Conservation (phyloP, 2,113 vertebrate species). For the Xenotilapia caudafasciata region DNA sequence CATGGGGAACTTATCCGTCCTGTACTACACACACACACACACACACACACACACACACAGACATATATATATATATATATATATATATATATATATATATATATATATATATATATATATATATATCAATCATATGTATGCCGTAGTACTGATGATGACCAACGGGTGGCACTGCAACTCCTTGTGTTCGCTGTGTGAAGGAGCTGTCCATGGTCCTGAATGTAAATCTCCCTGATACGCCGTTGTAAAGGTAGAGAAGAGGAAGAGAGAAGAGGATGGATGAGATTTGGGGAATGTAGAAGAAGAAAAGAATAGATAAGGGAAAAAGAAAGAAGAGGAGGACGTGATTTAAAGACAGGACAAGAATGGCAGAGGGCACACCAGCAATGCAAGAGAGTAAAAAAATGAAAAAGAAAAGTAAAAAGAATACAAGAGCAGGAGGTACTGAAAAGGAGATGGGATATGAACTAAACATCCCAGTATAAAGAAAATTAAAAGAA, state of each 20-base stretch:
- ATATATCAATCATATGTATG: background rate
- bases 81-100: too few species aligned
- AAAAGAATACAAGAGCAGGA: background rate
- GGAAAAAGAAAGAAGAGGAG: background rate
- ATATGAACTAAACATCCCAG: background rate
- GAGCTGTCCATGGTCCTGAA: constrained; percentile 55
- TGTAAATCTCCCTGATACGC: constrained; percentile 29
- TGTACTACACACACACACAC: background rate
- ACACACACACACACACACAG: too few species aligned
- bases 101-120: background rate
- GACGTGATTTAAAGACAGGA: background rate
- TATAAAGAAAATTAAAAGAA: background rate
- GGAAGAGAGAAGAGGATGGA: constrained; percentile 1
- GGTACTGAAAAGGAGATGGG: background rate
- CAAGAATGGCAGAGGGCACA: background rate
- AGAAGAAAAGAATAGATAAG: background rate
- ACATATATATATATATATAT: too few species aligned
- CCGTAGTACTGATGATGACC: background rate
- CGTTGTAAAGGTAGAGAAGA: constrained; percentile 6
- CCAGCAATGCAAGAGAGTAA: background rate
- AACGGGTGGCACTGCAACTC: constrained; percentile 64
- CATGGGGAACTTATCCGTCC: constrained; percentile 20
- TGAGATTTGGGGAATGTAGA: constrained; percentile 16
- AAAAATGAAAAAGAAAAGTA: background rate
- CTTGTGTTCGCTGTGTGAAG: background rate